Evolutionary conservation across 2,113 vertebrate genomes (phyloP), one percentile per base, ranked within the genome.

Genomic region (Cryptomyrus ogoouensis): DNA sequence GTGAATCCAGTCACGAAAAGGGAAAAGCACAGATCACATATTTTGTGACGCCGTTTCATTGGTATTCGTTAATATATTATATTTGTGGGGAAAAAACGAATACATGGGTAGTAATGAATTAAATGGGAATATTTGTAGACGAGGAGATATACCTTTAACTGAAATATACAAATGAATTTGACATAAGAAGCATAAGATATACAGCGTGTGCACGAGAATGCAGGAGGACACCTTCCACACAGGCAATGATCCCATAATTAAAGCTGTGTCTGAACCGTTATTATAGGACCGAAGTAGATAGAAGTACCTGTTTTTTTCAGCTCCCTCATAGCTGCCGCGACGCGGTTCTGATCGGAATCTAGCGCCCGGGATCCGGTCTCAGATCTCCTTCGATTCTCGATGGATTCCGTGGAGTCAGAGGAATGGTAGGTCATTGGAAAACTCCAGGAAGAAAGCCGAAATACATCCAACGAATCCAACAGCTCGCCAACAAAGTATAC

Each of bases 391-490:
- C 93, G 90, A 92, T 93, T 92, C 89, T 95, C 94, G 86, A 95
- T 92, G 91, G 91, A 92, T 42, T 95, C 95, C 83, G 96, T 92
- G 91, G 96, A 93, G 91, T 95, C 96, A 0, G 95, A 93, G 70
- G 96, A 96, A 94, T 96, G 96, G 93, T 96, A 96, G 95, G 96
- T 97, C 97, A 97, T 96, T 92, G 94, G 94, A 92, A 93, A 90
- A 91, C 91, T 15, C 88, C 92, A 62, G 19, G 87, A 9, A 46
- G 27, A 44, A 90, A 90, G 90, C 89, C 92, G 83, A 39, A 42
- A 88, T 80, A 93, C 94, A 93, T 94, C 91, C 89, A 91, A 92
- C 52, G 31, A 89, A 83, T 19, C 87, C 47, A 50, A 49, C n/a
- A 53, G 50, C 27, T 19, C 19, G 31, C 24, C 50, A 35, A 21